These are phyloP conservation scores for Tetragnatha versicolor DNA, from an alignment of 1,140 invertebrate species.

Conservation along the genomic window DNA sequence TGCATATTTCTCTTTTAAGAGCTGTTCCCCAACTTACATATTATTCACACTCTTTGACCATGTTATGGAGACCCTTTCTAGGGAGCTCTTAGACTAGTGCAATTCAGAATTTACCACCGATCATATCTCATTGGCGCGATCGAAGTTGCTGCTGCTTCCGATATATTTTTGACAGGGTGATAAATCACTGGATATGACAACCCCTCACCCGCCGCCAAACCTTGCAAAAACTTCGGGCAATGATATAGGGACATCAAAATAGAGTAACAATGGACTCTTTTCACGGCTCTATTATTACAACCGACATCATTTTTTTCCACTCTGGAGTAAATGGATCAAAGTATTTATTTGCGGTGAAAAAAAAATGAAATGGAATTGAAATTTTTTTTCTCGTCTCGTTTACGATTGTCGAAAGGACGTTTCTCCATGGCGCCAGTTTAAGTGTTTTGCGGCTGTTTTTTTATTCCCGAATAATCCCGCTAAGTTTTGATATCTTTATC, in stretches of 20 bases:
- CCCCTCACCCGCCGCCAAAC: not conserved
- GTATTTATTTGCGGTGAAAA: not conserved
- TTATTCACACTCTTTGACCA: no score
- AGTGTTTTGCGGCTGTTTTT: slow-evolving; percentile 3
- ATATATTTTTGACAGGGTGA: not conserved
- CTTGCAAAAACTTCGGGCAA: slow-evolving; percentile 2
- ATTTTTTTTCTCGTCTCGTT: not conserved
- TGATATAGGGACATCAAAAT: slow-evolving; percentile 21
- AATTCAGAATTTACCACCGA: not conserved
- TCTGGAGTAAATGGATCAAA: slow-evolving; percentile 22
- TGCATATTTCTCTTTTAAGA: no score
- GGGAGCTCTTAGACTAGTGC: no score
- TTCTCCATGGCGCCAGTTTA: slow-evolving; percentile 20
- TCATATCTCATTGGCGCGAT: not conserved
- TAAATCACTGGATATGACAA: slow-evolving; percentile 4
- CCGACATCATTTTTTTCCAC: not conserved
- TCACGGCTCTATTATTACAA: slow-evolving; percentile 15
- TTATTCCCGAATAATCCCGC: slow-evolving; percentile 3
- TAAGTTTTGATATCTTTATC: slow-evolving; percentile 33
- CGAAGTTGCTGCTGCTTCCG: not conserved
- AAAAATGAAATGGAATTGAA: not conserved
- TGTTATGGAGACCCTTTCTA: no score
- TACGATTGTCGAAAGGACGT: not conserved
- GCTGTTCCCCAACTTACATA: no score
- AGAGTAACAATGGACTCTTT: slow-evolving; percentile 7